Base-by-base conservation (phyloP, 2,797 vertebrate genomes). In the Manis crassicaudata region DNA sequence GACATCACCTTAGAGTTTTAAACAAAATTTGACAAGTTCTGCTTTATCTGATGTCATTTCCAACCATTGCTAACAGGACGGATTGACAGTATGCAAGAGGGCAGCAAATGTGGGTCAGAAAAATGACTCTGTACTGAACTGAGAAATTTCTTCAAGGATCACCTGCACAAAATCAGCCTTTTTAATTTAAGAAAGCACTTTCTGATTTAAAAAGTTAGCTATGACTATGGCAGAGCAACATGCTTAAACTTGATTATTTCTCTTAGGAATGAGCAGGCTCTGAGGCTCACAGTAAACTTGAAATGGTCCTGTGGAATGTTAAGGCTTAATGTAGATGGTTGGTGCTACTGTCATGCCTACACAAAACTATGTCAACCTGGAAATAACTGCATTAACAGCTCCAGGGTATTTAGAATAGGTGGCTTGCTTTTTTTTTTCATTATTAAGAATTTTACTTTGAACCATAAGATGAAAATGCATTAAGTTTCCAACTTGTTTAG, bases 241-340 rank as follows among this genome's bases (percentile, higher is more conserved):
- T 98, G 98, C 98, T 98, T 98, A 97, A 98, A 98, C 98, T 97
- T 98, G 98, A 98, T 98, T 46, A 46, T 92, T 97, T 98, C 98
- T 98, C 94, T 97, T 97, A 98, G 97, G 96, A 97, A 98, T 97
- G 97, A 98, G 91, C 93, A 98, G 82, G 65, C 97, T 98, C 97
- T 60, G 75, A 98, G 98, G 97, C 94, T 98, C 98, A 97, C 97
- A 97, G 98, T 98, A 95, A 98, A 97, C 97, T 81, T 97, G 92
- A 98, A 98, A 96, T 97, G 97, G 97, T 98, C 98, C 97, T 97
- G 63, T 96, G 95, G 93, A 98, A 98, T 98, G 98, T 98, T 97
- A 98, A 97, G 92, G 96, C 97, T 98, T 98, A 98, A 95, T 95
- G 94, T 68, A 96, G 81, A 96, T 87, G 94, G 91, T 88, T 96